A percentile compares a stretch with the other conserved stretches of the same genome.
Conservation (phyloP, 2,797 vertebrate genomes). For the Melanotaenia maccullochi region DNA sequence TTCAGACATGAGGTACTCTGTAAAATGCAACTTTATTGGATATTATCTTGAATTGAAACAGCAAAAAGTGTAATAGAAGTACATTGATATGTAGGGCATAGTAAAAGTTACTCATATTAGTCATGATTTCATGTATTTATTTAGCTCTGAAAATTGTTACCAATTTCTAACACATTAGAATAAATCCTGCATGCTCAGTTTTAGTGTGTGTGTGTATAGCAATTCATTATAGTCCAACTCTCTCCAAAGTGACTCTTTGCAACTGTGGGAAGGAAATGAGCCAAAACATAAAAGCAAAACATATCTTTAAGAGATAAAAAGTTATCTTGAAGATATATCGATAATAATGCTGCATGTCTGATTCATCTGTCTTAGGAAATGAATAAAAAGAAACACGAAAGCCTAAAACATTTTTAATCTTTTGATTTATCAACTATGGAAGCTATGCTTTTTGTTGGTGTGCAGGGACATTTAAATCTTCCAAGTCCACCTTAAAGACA, state of each 20-base stretch:
- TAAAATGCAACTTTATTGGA: background rate
- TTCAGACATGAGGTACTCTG: background rate
- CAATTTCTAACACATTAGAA: too few species aligned
- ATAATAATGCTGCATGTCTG: background rate
- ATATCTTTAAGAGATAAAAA: background rate
- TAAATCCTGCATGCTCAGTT: too few species aligned
- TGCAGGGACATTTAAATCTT: background rate
- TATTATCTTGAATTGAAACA: background rate
- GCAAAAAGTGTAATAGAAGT: background rate
- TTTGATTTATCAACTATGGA: background rate
- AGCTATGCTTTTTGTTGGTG: background rate
- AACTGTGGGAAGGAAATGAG: constrained; percentile 4
- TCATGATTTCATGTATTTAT: background rate
- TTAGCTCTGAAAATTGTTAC: background rate
- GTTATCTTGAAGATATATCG: background rate
- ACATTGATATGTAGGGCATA: background rate
- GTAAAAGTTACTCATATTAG: too few species aligned
- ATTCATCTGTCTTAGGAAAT: background rate
- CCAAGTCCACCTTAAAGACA: background rate
- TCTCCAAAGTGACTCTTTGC: constrained; percentile 10
- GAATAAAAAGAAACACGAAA: background rate
- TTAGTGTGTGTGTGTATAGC: too few species aligned
- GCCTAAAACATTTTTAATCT: background rate
- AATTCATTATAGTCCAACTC: background rate
- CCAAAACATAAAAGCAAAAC: background rate